Base-by-base conservation (phyloP, 2,113 vertebrate species). In the Zosterops borbonicus region DNA sequence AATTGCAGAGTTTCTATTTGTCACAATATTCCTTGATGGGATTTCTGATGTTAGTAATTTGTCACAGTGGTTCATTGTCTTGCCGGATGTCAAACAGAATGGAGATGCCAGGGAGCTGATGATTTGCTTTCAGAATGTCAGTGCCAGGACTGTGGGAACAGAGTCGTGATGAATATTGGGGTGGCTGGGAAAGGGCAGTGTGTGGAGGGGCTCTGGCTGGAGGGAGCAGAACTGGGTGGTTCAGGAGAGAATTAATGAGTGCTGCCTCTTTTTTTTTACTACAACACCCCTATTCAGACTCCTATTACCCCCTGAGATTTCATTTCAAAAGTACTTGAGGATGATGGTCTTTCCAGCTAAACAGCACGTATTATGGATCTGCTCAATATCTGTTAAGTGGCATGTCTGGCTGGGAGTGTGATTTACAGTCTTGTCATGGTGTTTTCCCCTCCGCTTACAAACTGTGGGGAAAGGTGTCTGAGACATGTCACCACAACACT, bases 1-100 rank as follows among this genome's bases (percentile, higher is more conserved):
- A 91, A 92, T 85, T 95, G 91, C 75, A 17, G 91, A 94, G 89
- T 95, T 97, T 95, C 94, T 94, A 77, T 97, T 97, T 96, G 94
- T 96, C 91, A 94, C 94, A 95, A 92, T 92, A 92, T 95, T 94
- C 89, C 75, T 92, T 87, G 84, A 94, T 94, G 93, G 89, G 62
- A 89, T 90, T 94, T 89, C 78, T 94, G 91, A 95, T 89, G 95
- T 69, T 67, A 39, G 87, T 76, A 58, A 97, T 96, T 95, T 95
- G 93, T 97, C 94, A 94, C 64, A 35, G 46, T 10, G 82, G 87
- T 53, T 96, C 93, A 62, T 94, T 96, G 93, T 91, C 95, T 94
- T 80, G 41, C 87, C 0, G 58, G 70, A 58, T 94, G 90, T 87
- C 93, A 96, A 69, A 75, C 50, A 87, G 58, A 92, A 88, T 62